Evolutionary conservation across 2,797 vertebrate species (phyloP), one percentile per base, ranked within the genome.

Genomic region (Sebastes steindachneri): DNA sequence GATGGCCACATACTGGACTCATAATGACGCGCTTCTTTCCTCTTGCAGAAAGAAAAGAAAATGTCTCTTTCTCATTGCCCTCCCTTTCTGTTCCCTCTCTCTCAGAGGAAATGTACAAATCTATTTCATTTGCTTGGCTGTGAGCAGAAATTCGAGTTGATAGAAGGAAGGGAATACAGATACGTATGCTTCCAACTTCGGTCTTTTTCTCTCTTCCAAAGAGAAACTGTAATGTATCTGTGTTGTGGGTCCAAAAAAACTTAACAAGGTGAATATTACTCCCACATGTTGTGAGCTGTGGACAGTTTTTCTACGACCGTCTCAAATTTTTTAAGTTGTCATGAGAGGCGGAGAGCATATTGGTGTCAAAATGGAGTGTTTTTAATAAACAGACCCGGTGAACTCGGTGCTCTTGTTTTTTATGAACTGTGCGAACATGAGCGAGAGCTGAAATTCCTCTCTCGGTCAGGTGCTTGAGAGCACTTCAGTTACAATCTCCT

Each of bases 211-310:
- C 45, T 77, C 63, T 59, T 73, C 75, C 51, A 68, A 63, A 65
- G 19, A 86, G 35, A 31, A 60, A 31, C 41, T 53, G 59, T 66
- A 73, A 80, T 63, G 64, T 37, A 59, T 88, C 81, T 79, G 19
- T 76, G 62, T 65, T 71, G 70, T 55, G 41, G 67, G 28, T 80
- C 81, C 33, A 76, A 76, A 28, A 78, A 79, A 71, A 59, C 54
- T 3, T 81, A 89, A 88, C 37, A 76, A 73, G 80, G 86, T 57
- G 66, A 70, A 84, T 92, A 92, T 90, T 80, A 75, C 21, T 90
- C 67, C 88, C 89, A 92, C 85, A 91, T 93, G 91, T 79, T 88
- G 45, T 2, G 70, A 29, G 53, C 73, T 31, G 68, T 7, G 9
- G 68, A 72, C 65, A 25, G 29, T 76, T 87, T 88, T 88, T 89